Evolutionary conservation across 2,888 invertebrate genomes (phyloP).

Genomic region (Neoscelio sp.): DNA sequence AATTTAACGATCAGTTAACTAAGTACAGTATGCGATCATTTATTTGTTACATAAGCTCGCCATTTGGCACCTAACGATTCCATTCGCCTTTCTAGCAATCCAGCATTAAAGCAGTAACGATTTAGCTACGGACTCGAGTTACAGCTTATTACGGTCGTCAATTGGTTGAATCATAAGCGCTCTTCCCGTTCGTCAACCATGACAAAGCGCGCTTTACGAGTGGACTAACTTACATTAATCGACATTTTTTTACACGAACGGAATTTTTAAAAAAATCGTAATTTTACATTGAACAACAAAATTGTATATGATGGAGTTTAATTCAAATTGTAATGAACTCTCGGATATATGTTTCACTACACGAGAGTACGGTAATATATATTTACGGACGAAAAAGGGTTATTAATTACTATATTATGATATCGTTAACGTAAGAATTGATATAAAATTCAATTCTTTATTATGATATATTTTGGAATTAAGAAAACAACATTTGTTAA

Average conservation of each 20-base stretch:
- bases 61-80: constrained; percentile 51
- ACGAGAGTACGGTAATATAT: not conserved
- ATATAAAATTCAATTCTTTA: too few relatives aligned
- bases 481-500: too few relatives aligned
- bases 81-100: constrained; percentile 55
- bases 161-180: constrained; percentile 70
- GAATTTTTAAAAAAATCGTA: constrained; percentile 9
- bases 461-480: too few relatives aligned
- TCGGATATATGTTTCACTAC: not conserved
- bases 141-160: constrained; percentile 65
- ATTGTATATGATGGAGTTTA: not conserved
- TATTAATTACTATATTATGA: constrained; percentile 3
- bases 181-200: constrained; percentile 67
- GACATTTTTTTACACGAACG: constrained; percentile 24
- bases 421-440: constrained; percentile 8
- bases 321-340: constrained; percentile 22
- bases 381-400: constrained; percentile 7
- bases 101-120: constrained; percentile 58
- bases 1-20: constrained; percentile 44
- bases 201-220: constrained; percentile 34
- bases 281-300: not conserved
- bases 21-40: constrained; percentile 35
- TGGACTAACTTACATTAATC: constrained; percentile 35
- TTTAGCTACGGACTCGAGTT: constrained; percentile 62
- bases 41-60: constrained; percentile 42